A percentile compares a stretch with the other conserved stretches of the same genome.
phyloP scores from a whole-genome alignment of 2,888 invertebrate genomes.

The Amphipyra tragopoginis region DNA sequence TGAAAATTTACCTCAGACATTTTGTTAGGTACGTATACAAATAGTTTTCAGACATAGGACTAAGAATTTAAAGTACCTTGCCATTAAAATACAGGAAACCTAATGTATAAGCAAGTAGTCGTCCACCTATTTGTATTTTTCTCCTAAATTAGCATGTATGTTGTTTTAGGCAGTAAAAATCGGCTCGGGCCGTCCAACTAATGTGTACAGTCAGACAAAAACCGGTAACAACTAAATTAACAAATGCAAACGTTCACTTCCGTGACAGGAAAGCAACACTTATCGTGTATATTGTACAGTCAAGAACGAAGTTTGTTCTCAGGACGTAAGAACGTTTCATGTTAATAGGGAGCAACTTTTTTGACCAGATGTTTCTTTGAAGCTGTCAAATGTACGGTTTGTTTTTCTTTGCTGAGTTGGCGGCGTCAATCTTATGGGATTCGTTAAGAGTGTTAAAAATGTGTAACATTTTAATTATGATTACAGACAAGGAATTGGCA shows the following conservation, averaged over 20 bases:
- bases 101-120: slow-evolving; percentile 15
- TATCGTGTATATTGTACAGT: slow-evolving; percentile 73
- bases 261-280: slow-evolving; percentile 84
- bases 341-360: slow-evolving; percentile 45
- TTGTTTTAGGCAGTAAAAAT: slow-evolving; percentile 66
- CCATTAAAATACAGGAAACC: slow-evolving; percentile 9
- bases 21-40: too few relatives aligned
- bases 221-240: slow-evolving; percentile 81
- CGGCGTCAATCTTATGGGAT: slow-evolving; percentile 12
- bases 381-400: slow-evolving; percentile 35
- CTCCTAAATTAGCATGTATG: slow-evolving; percentile 50
- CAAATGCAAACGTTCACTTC: slow-evolving; percentile 76
- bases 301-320: slow-evolving; percentile 54
- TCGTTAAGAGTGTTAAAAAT: background rate
- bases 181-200: slow-evolving; percentile 64
- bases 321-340: slow-evolving; percentile 51
- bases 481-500: too few relatives aligned
- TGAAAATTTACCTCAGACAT: background rate
- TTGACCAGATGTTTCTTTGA: slow-evolving; percentile 26
- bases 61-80: background rate
- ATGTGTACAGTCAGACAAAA: slow-evolving; percentile 63
- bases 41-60: background rate
- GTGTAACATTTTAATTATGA: too few relatives aligned
- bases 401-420: slow-evolving; percentile 30
- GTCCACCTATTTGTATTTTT: slow-evolving; percentile 41